Conservation (phyloP, 2,797 vertebrate genomes). For the Muscicapa striata region DNA sequence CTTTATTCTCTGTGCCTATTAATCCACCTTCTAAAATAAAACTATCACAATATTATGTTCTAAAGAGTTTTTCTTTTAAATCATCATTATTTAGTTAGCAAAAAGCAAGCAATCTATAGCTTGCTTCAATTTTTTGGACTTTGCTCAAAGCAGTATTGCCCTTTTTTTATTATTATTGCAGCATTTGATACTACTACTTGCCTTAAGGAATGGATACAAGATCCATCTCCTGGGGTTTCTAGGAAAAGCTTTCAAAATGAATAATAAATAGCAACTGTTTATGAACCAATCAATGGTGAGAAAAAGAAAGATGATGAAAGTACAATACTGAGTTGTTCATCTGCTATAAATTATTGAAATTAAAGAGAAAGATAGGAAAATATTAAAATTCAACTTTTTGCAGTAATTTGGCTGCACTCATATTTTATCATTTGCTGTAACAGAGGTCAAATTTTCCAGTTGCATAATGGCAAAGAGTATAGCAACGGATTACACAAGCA, state of each 20-base stretch:
- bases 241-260: conserved; percentile 70
- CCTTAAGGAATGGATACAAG: conserved; percentile 54
- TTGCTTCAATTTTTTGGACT: not conserved
- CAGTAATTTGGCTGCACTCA: not conserved
- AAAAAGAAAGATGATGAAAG: conserved; percentile 14
- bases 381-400: conserved; percentile 4
- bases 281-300: not conserved
- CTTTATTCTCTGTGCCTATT: not conserved
- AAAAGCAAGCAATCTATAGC: not conserved
- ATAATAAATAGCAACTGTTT: conserved; percentile 61
- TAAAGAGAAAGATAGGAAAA: conserved; percentile 11
- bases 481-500: not conserved
- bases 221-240: conserved; percentile 49
- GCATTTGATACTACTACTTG: conserved; percentile 23
- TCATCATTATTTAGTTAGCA: not conserved
- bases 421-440: conserved; percentile 1
- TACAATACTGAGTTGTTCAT: conserved; percentile 28
- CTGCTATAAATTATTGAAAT: conserved; percentile 10
- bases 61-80: not conserved
- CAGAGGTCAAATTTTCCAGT: conserved; percentile 40
- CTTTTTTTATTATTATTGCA: conserved; percentile 36
- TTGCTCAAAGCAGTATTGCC: not conserved
- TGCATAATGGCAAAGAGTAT: not conserved
- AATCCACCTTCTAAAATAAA: conserved; percentile 18
- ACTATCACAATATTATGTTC: not conserved